Evolutionary conservation across 2,113 vertebrate species (phyloP).

Genomic region (Phylloscopus trochiloides): DNA sequence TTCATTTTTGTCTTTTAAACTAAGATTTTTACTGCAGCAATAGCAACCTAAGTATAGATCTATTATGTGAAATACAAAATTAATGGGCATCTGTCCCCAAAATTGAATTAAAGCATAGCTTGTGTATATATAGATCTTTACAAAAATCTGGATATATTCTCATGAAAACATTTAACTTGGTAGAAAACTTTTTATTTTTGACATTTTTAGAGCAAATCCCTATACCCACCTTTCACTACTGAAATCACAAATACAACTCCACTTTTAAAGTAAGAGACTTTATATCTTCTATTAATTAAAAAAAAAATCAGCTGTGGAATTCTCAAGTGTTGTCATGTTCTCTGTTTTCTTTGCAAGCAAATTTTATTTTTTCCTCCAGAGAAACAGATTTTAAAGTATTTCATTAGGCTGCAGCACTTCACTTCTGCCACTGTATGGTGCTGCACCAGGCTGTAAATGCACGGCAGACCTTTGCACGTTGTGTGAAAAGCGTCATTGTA

Average conservation of each 20-base stretch:
- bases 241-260: background rate
- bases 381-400: background rate
- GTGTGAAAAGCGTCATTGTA: accelerated
- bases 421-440: background rate
- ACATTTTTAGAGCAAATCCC: accelerated
- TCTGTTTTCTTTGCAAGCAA: background rate
- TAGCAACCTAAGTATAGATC: background rate
- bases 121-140: accelerated
- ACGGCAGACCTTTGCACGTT: accelerated
- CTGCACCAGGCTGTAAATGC: background rate
- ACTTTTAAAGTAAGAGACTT: background rate
- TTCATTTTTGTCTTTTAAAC: background rate
- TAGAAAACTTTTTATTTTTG: background rate
- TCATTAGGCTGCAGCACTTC: background rate
- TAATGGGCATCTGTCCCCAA: accelerated
- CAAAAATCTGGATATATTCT: background rate
- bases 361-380: background rate
- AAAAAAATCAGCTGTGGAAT: background rate
- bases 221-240: background rate
- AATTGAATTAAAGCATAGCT: background rate
- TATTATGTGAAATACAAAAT: background rate
- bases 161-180: background rate
- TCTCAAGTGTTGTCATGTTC: background rate
- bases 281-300: background rate
- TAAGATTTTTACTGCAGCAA: background rate